phyloP scores from a whole-genome alignment of 2,113 vertebrate genomes.

The Strix uralensis region DNA sequence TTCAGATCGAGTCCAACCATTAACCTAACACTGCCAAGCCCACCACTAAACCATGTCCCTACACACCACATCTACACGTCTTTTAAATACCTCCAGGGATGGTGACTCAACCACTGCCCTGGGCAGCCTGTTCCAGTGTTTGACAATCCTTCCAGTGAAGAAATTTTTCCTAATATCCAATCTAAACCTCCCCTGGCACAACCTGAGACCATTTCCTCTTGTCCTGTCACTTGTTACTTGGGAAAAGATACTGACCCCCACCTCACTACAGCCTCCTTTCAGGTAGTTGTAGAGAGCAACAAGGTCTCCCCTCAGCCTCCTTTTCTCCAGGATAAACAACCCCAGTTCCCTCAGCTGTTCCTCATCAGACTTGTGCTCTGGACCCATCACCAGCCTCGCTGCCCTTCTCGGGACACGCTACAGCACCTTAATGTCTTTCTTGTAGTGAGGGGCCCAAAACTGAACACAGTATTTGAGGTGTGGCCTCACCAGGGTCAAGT shows the following conservation, averaged over 20 bases:
- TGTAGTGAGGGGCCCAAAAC: neutral
- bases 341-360: neutral
- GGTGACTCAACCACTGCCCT: neutral
- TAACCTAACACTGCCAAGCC: neutral
- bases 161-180: neutral
- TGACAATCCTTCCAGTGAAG: neutral
- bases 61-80: fast-evolving
- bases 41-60: neutral
- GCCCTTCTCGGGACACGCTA: neutral
- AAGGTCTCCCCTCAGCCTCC: neutral
- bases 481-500: fast-evolving
- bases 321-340: neutral
- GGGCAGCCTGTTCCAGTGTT: neutral
- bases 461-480: neutral
- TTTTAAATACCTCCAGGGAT: neutral
- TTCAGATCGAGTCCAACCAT: neutral
- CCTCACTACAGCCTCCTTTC: neutral
- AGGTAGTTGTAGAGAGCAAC: neutral
- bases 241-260: neutral
- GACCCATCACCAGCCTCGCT: neutral
- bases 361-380: too few relatives aligned
- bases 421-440: neutral
- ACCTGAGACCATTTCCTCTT: neutral
- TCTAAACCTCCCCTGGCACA: fast-evolving
- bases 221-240: neutral